Conservation (phyloP, 2,113 vertebrate genomes). For the Xiphias gladius region DNA sequence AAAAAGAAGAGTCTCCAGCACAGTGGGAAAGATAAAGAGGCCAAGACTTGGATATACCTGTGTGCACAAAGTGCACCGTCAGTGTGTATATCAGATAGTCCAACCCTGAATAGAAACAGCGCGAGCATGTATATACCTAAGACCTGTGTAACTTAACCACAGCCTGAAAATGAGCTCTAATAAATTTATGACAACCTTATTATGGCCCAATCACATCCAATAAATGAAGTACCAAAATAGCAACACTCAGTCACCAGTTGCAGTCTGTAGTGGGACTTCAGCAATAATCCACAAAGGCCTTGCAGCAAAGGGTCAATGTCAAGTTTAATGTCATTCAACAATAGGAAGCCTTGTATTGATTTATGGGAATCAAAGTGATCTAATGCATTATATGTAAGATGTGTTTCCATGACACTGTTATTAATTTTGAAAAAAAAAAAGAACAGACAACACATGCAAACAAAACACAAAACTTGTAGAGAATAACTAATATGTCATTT, state of each 20-base stretch:
- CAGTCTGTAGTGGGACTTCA: constrained; percentile 36
- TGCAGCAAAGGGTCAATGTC: constrained; percentile 53
- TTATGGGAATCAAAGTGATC: constrained; percentile 23
- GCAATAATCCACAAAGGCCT: constrained; percentile 48
- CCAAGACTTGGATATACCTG: constrained; percentile 23
- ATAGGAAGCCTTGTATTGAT: constrained; percentile 22
- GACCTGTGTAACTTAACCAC: constrained; percentile 38
- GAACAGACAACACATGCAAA: constrained; percentile 2
- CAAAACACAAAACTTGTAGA: background rate
- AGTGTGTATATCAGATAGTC: constrained; percentile 25
- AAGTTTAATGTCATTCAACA: constrained; percentile 52
- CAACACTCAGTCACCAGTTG: constrained; percentile 59
- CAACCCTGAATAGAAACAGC: constrained; percentile 30
- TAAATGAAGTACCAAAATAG: constrained; percentile 71
- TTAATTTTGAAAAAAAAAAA: background rate
- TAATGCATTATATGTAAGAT: constrained; percentile 17
- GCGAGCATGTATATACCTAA: constrained; percentile 7
- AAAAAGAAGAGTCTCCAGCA: constrained; percentile 18
- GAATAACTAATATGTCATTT: background rate
- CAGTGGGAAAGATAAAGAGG: constrained; percentile 31
- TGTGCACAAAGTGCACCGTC: constrained; percentile 11
- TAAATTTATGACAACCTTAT: constrained; percentile 44
- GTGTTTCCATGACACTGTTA: background rate
- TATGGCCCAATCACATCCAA: constrained; percentile 51
- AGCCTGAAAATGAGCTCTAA: constrained; percentile 42